Evolutionary conservation across 2,888 invertebrate genomes (phyloP).

Genomic region (Linnaemya tessellans): DNA sequence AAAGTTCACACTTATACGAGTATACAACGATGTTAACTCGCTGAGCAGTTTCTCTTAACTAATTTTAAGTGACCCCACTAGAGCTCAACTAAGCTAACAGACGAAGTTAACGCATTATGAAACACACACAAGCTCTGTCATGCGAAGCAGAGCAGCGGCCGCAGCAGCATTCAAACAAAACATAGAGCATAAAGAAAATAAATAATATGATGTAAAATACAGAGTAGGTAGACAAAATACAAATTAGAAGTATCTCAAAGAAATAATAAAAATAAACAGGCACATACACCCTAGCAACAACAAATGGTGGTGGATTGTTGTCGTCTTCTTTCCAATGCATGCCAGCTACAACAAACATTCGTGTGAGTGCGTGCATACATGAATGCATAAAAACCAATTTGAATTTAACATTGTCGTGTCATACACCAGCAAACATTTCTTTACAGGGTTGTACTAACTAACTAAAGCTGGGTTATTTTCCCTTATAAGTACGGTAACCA

Average conservation of each 20-base stretch:
- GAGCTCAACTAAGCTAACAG: slow-evolving; percentile 59
- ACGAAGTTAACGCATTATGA: slow-evolving; percentile 35
- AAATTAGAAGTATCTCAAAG: slow-evolving; percentile 38
- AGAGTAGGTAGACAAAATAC: slow-evolving; percentile 49
- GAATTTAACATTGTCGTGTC: slow-evolving; percentile 56
- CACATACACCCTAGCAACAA: slow-evolving; percentile 39
- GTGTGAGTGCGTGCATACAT: background rate
- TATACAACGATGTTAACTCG: slow-evolving; percentile 51
- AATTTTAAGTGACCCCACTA: slow-evolving; percentile 55
- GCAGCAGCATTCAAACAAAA: slow-evolving; percentile 18
- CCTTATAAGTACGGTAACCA: too few species aligned
- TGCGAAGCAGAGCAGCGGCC: slow-evolving; percentile 19
- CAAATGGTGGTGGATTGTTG: slow-evolving; percentile 60
- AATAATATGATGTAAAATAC: background rate
- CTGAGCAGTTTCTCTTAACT: slow-evolving; percentile 67
- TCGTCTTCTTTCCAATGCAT: background rate
- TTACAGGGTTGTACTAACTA: background rate
- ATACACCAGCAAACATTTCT: slow-evolving; percentile 5
- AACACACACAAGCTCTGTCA: background rate
- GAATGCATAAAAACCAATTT: slow-evolving; percentile 49
- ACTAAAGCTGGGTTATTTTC: too few species aligned
- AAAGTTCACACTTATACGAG: background rate
- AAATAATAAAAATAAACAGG: slow-evolving; percentile 25
- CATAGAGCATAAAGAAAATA: background rate
- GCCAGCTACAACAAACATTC: background rate